Evolutionary conservation across 2,797 vertebrate species (phyloP).

Genomic region (Gadopsis bispinosus): DNA sequence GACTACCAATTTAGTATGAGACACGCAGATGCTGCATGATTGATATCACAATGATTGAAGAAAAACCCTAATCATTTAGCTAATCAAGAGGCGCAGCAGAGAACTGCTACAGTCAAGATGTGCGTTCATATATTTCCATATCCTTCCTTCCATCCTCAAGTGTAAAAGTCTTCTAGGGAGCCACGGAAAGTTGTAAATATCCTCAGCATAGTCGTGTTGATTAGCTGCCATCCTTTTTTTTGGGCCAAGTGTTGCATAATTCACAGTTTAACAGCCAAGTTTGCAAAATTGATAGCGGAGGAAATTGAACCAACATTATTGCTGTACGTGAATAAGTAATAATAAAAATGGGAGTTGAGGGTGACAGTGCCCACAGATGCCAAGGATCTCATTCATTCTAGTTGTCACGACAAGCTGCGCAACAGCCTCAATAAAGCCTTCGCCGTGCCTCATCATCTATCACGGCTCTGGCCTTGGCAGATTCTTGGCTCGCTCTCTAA

Average conservation of each 20-base stretch:
- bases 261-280: constrained; percentile 67
- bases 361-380: constrained; percentile 44
- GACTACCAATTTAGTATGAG: neutral
- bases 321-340: constrained; percentile 65
- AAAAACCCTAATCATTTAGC: constrained; percentile 5
- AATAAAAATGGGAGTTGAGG: constrained; percentile 59
- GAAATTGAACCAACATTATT: constrained; percentile 67
- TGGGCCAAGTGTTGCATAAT: constrained; percentile 60
- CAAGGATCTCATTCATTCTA: constrained; percentile 65
- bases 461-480: constrained; percentile 62
- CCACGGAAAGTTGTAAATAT: constrained; percentile 52
- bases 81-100: constrained; percentile 36
- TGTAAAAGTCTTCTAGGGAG: constrained; percentile 28
- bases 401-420: constrained; percentile 55
- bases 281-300: constrained; percentile 68
- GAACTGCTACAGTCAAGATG: constrained; percentile 24
- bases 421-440: constrained; percentile 67
- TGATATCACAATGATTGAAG: constrained; percentile 17
- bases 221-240: constrained; percentile 42
- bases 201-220: constrained; percentile 42
- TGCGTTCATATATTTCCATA: constrained; percentile 37
- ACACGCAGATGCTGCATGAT: neutral
- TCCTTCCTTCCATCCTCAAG: constrained; percentile 19
- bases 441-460: constrained; percentile 64
- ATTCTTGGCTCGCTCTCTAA: constrained; percentile 60